Percentiles rank a stretch among this genome's conserved stretches.
These are phyloP conservation scores for Tetramorium parvispinum DNA, from an alignment of 1,140 invertebrate genomes.

Conservation along the genomic window DNA sequence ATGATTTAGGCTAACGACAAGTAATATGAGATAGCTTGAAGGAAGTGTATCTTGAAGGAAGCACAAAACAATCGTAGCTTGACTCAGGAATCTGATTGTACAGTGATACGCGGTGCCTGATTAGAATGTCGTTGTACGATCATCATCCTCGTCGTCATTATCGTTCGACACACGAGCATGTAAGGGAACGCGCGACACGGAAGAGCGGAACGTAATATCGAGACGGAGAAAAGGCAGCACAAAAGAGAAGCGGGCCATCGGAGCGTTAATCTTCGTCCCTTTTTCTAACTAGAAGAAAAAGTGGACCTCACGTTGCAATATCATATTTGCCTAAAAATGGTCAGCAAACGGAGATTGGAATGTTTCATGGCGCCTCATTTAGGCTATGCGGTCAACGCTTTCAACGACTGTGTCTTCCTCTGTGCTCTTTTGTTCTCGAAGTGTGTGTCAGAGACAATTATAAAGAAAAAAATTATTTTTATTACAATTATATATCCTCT, in stretches of 20 bases:
- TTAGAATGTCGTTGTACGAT: neutral
- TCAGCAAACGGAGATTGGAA: neutral
- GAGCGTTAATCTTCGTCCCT: conserved; percentile 61
- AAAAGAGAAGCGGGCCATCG: conserved; percentile 68
- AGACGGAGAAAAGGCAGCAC: conserved; percentile 53
- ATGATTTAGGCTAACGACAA: neutral
- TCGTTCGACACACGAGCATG: neutral
- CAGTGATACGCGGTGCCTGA: neutral
- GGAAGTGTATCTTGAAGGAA: neutral
- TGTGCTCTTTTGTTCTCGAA: neutral
- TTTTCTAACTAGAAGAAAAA: conserved; percentile 49
- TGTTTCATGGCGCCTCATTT: neutral
- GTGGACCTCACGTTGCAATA: neutral
- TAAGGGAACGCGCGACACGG: conserved; percentile 7
- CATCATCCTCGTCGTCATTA: neutral
- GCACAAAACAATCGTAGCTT: neutral
- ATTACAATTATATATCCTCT: neutral
- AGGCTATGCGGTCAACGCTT: neutral
- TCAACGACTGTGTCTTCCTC: neutral
- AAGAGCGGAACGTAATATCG: conserved; percentile 16
- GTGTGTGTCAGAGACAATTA: neutral
- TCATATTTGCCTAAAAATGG: conserved; percentile 27
- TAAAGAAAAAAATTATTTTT: conserved; percentile 3
- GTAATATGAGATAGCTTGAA: neutral
- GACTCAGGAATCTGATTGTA: conserved; percentile 27